Evolutionary conservation across 2,888 invertebrate species (phyloP).

Genomic region (Eilema depressum): DNA sequence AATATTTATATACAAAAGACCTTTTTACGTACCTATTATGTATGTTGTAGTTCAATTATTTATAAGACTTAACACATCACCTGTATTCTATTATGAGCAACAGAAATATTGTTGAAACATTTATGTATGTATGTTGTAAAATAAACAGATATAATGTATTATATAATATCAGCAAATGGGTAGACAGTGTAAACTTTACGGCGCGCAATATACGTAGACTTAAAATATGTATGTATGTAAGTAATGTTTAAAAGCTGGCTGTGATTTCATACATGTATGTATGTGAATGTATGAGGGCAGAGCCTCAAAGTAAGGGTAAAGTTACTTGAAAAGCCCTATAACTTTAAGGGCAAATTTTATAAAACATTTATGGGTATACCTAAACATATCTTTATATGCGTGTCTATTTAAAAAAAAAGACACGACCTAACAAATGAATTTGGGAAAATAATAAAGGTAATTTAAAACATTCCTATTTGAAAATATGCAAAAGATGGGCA

Average conservation of each 20-base stretch:
- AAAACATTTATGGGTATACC: background rate
- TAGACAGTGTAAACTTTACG: background rate
- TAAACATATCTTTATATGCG: background rate
- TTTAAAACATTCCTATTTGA: background rate
- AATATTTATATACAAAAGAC: background rate
- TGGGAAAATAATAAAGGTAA: background rate
- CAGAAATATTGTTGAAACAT: background rate
- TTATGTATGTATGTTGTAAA: background rate
- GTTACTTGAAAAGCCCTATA: conserved; percentile 2
- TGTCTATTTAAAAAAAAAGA: background rate
- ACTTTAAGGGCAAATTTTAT: background rate
- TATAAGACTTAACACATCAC: background rate
- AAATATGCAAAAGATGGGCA: background rate
- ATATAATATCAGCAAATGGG: background rate
- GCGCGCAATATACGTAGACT: background rate
- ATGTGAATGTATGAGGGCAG: conserved; percentile 2
- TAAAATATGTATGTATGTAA: background rate
- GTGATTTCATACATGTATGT: conserved; percentile 35
- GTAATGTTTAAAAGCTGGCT: conserved; percentile 32
- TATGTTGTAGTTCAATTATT: background rate
- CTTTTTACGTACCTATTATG: background rate
- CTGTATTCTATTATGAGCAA: background rate
- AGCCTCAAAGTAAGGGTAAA: conserved; percentile 18
- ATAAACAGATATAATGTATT: background rate
- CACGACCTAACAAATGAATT: background rate